Base-by-base conservation (phyloP, 2,797 vertebrate genomes). In the Pantherophis alleghaniensis region DNA sequence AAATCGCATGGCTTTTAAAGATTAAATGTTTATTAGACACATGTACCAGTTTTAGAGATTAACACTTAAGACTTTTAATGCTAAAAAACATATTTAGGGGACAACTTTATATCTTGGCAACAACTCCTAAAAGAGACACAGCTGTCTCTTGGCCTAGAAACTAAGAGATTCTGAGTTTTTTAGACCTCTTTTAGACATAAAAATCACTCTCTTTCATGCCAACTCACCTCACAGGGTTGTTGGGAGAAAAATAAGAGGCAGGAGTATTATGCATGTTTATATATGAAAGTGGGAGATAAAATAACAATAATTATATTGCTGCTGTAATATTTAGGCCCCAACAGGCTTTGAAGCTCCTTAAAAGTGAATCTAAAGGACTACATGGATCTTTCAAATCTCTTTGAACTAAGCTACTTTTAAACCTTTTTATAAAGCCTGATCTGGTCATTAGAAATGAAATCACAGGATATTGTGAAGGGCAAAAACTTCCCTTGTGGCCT, bases 41-140 rank as follows among this genome's bases (percentile, higher is more conserved):
- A 89, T 47, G 20, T n/a, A 61, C 66, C 86, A 94, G 28, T 9
- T 91, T 92, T 92, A 95, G 74, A 83, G 42, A 47, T 47, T 47
- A 83, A 47, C 74, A 83, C 42, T 83, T 83, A 47, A 83, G 79
- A 12, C 79, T 83, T 83, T 47, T 12, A 83, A 83, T 47, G 37
- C 42, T 47, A 47, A 83, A 83, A 83, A 83, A 10, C 79, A 83
- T 47, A 83, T 83, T 47, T 83, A 83, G 42, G 20, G 74, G 74
- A 47, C 74, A 47, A 83, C 37, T 24, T 24, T 83, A 7, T 79
- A 83, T 47, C 74, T 47, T 47, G 20, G 79, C 42, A 83, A 83
- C 37, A 24, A 47, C 79, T 22, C 22, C 69, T 83, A 47, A 83
- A 47, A 91, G 51, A 83, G 28, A 59, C 7, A 79, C 24, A 51